These are phyloP conservation scores for Sebastes flavidus DNA, from an alignment of 2,797 vertebrate genomes.

Conservation along the genomic window DNA sequence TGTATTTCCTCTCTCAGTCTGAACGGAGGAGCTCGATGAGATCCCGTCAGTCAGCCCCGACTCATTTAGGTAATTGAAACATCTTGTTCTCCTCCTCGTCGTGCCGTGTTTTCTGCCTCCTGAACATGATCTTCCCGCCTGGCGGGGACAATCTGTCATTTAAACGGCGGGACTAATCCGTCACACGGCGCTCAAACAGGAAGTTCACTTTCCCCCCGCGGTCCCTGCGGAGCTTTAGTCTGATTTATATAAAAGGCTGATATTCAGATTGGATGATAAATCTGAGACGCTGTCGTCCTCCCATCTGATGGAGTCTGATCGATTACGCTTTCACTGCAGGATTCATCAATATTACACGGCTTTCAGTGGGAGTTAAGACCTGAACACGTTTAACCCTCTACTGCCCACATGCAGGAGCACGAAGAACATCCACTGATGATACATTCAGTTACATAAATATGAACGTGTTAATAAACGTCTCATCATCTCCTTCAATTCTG, in stretches of 20 bases:
- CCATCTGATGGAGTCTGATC: conserved; percentile 16
- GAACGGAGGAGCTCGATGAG: neutral
- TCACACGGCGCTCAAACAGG: conserved; percentile 13
- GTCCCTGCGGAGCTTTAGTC: neutral
- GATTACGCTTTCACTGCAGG: conserved; percentile 24
- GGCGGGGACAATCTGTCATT: conserved; percentile 37
- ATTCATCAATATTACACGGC: conserved; percentile 29
- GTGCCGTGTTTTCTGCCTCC: conserved; percentile 12
- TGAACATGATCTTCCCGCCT: conserved; percentile 32
- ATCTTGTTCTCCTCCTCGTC: conserved; percentile 32
- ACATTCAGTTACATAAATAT: too few relatives aligned
- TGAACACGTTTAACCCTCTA: conserved; percentile 6
- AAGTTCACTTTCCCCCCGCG: neutral
- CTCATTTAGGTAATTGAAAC: conserved; percentile 54
- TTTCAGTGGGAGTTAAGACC: neutral
- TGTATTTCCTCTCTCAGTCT: too few relatives aligned
- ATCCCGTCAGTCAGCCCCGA: conserved; percentile 2
- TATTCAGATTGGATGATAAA: conserved; percentile 39
- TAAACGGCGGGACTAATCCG: conserved; percentile 6
- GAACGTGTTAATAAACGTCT: too few relatives aligned
- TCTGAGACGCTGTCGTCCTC: conserved; percentile 13
- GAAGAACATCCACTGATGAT: too few relatives aligned
- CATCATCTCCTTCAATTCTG: too few relatives aligned
- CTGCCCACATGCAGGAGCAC: neutral
- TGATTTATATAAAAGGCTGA: conserved; percentile 38